Evolutionary conservation across 2,888 invertebrate genomes (phyloP).

Genomic region (Abscondita cerata): DNA sequence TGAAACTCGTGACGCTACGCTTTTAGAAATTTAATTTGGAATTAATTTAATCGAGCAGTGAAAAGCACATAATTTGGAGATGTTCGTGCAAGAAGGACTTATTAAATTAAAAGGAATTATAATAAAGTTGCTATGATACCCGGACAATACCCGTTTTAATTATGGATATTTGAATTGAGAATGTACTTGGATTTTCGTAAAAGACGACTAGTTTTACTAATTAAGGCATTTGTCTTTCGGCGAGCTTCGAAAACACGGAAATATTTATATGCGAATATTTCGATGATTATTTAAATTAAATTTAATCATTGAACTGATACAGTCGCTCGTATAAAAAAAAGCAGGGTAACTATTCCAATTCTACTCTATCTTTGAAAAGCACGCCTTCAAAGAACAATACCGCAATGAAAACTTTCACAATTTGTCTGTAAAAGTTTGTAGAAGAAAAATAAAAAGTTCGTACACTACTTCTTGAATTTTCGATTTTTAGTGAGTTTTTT

Average conservation of each 20-base stretch:
- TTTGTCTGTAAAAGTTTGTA: conserved; percentile 30
- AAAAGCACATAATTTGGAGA: conserved; percentile 36
- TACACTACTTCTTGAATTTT: conserved; percentile 28
- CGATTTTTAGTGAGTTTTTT: conserved; percentile 26
- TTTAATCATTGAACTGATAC: not conserved
- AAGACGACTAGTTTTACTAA: conserved; percentile 16
- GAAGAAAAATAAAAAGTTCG: conserved; percentile 30
- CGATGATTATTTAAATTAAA: conserved; percentile 2
- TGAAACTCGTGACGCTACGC: conserved; percentile 28
- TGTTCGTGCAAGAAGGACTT: conserved; percentile 32
- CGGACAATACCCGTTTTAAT: conserved; percentile 34
- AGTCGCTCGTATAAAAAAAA: conserved; percentile 13
- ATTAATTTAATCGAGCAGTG: conserved; percentile 37
- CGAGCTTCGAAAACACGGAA: no score
- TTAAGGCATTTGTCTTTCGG: conserved; percentile 11
- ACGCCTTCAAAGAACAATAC: conserved; percentile 34
- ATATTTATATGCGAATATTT: not conserved
- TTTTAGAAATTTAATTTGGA: conserved; percentile 35
- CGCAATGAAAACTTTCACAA: conserved; percentile 36
- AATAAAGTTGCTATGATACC: conserved; percentile 35
- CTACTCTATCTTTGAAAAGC: conserved; percentile 20
- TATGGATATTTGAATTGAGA: conserved; percentile 28
- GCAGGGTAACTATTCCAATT: conserved; percentile 24
- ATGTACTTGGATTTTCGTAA: conserved; percentile 14
- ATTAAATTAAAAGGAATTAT: conserved; percentile 36